Base-by-base conservation (phyloP, 2,113 vertebrate genomes). In the Pterocles burchelli region DNA sequence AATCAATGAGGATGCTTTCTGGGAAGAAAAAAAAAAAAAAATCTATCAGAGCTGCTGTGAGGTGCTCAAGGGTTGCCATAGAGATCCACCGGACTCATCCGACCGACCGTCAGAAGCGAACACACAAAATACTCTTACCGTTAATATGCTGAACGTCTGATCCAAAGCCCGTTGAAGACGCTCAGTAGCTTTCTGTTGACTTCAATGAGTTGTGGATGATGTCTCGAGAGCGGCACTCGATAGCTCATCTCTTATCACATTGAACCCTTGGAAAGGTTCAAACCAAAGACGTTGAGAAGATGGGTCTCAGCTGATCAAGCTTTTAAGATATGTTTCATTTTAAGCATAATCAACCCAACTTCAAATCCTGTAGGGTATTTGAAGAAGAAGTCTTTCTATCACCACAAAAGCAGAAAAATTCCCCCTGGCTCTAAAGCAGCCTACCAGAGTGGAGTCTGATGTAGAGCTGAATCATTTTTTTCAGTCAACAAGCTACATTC, bases 11-110 rank as follows among this genome's bases (percentile, higher is more conserved):
- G 78, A 16, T 33, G 21, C 29, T 89, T 59, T 5, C 13, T 21
- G 78, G 49, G 85, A 65, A 91, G 58, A 38, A 45, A 41, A 41
- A 41, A 41, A 41, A 41, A 38, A 9, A 41, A 41, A 77, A 29
- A 21, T 57, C 94, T 66, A 25, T 3, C 82, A 24, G 20, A 57
- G 75, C 67, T 88, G 59, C 75, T 18, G 41, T 16, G 75, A 82
- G 88, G 49, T 70, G 92, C 83, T 88, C 75, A 3, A 31, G 86
- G 83, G 84, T 82, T 95, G 95, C 86, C 94, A 93, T n/a, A 95
- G 96, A 93, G 94, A 92, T 78, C 91, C 91, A 16, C 57, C 13
- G 82, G 93, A 54, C 51, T 82, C 21, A 1, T 82, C 7, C 2
- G 17, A 36, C 48, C 13, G 13, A 52, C 48, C 2, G 6, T n/a